A percentile compares a stretch with the other conserved stretches of the same genome.
phyloP scores from a whole-genome alignment of 2,113 vertebrate genomes.

The Protobothrops flavoviridis region DNA sequence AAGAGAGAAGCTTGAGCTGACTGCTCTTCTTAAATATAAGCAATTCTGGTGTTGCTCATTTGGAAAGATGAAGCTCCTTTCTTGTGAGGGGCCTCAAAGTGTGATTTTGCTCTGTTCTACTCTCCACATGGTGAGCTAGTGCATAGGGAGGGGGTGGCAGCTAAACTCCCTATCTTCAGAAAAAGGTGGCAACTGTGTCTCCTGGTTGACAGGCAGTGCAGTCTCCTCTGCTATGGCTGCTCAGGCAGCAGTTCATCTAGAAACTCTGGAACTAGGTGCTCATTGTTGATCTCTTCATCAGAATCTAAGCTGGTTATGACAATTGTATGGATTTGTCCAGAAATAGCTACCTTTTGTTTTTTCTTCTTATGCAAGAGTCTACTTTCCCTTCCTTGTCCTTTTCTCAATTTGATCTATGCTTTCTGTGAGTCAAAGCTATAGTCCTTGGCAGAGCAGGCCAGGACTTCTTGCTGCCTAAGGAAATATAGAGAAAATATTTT shows the following conservation, averaged over 20 bases:
- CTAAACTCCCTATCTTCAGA: not conserved
- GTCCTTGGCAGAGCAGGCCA: not conserved
- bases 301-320: not conserved
- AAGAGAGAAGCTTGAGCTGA: not conserved
- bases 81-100: not conserved
- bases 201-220: not conserved
- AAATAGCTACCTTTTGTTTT: not conserved
- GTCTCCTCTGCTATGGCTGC: not conserved
- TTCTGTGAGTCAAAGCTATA: not conserved
- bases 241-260: not conserved
- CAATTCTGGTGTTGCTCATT: not conserved
- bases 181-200: not conserved
- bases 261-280: not conserved
- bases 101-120: not conserved
- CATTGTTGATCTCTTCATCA: not conserved
- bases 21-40: not conserved
- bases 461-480: not conserved
- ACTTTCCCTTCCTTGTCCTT: not conserved
- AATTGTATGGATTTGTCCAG: not conserved
- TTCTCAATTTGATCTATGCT: not conserved
- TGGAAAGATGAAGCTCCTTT: not conserved
- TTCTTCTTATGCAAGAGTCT: not conserved
- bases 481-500: not conserved
- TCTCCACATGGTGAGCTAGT: not conserved
- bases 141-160: too few relatives aligned